Base-by-base conservation (phyloP, 2,797 vertebrate genomes). In the Sebastes umbrosus region DNA sequence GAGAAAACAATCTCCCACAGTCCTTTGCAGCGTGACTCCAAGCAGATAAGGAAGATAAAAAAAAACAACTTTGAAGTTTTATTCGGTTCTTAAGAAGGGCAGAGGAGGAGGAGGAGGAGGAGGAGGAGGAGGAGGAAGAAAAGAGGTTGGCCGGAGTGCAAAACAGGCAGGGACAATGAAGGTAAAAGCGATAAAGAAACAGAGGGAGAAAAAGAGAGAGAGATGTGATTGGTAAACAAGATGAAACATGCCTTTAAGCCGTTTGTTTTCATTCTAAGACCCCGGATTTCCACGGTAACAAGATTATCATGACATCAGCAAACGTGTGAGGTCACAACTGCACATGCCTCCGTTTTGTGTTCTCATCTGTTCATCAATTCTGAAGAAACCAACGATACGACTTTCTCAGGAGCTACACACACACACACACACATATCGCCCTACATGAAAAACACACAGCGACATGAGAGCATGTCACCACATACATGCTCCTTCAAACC, bases 61-160 rank as follows among this genome's bases (percentile, higher is more conserved):
- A 52, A 77, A 77, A 54, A 84, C 7, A 60, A 78, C 80, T 87
- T 86, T 90, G 84, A 90, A 90, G 87, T 82, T 87, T 69, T 68
- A 71, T 83, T 73, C 27, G 18, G 72, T 82, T 86, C n/a, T 86
- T 85, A 77, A 79, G 77, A 84, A 84, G 39, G 75, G 27, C 57
- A 75, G 43, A 50, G 20, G 55, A 70, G 14, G 59, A 24, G 1
- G 58, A 16, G 1, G 58, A 59, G 2, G 27, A 54, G 12, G 50
- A 18, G 3, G 58, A 52, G 20, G 39, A 46, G 20, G 50, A 70
- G 16, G 50, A 16, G 0, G 58, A 32, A 10, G 50, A 75, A 60
- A 31, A 50, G 57, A 55, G 20, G 14, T 34, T 16, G 69, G 55
- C n/a, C 1, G 1, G 69, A 32, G 52, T 18, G 69, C 36, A 50